Evolutionary conservation across 2,888 invertebrate species (phyloP).

Genomic region (Parelbella ahira): DNA sequence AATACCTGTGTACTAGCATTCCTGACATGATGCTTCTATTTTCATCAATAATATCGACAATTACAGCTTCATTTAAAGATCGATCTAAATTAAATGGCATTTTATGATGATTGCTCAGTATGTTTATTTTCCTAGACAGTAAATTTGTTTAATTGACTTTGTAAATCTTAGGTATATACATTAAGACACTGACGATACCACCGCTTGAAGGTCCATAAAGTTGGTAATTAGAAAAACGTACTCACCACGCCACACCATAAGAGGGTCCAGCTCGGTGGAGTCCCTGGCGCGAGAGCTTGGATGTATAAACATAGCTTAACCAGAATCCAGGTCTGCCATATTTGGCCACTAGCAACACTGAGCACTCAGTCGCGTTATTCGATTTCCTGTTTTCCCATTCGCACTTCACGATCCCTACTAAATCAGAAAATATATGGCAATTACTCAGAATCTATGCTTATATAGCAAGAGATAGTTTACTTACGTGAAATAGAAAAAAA

Average conservation of each 20-base stretch:
- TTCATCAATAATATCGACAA: too few relatives aligned
- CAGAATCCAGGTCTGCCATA: constrained; percentile 72
- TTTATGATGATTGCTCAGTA: too few relatives aligned
- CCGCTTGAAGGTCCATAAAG: too few relatives aligned
- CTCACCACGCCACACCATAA: constrained; percentile 74
- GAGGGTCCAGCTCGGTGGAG: constrained; percentile 67
- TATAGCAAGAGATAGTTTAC: too few relatives aligned
- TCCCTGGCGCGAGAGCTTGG: constrained; percentile 70
- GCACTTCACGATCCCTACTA: constrained; percentile 27
- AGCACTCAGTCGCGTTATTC: constrained; percentile 30
- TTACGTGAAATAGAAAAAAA: background rate
- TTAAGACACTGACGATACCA: too few relatives aligned
- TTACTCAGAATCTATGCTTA: constrained; percentile 2
- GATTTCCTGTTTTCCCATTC: constrained; percentile 17
- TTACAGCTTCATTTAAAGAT: too few relatives aligned
- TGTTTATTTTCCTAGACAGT: too few relatives aligned
- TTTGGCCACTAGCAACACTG: constrained; percentile 50
- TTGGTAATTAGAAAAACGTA: constrained; percentile 30
- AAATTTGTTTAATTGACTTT: too few relatives aligned
- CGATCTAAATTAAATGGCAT: too few relatives aligned
- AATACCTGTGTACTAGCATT: too few relatives aligned
- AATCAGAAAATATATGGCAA: constrained; percentile 13
- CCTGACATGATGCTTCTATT: too few relatives aligned
- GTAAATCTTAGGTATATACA: too few relatives aligned
- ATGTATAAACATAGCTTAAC: constrained; percentile 76